These are phyloP conservation scores for Alosa sapidissima DNA, from an alignment of 2,797 vertebrate species.

Conservation along the genomic window DNA sequence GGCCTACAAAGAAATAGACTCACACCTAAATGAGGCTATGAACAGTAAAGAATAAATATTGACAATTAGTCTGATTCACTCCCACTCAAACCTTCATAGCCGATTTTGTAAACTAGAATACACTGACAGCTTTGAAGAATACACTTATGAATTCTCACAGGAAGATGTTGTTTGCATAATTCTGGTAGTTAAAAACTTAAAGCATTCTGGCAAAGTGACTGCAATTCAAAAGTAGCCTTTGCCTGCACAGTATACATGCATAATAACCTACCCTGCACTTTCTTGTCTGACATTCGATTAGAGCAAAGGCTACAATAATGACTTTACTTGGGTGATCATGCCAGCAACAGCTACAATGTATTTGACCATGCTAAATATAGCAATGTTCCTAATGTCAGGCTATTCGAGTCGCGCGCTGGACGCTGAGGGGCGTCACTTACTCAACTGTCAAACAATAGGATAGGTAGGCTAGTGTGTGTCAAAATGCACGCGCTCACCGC, in stretches of 20 bases:
- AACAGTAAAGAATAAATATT: background rate
- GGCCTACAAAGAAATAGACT: background rate
- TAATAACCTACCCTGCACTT: too few species aligned
- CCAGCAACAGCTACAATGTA: background rate
- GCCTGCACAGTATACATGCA: too few species aligned
- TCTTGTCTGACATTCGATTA: background rate
- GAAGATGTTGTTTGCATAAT: too few species aligned
- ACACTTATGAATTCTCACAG: background rate
- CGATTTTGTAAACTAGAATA: background rate
- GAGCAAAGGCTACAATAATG: background rate
- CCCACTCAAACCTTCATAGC: background rate
- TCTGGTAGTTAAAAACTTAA: too few species aligned
- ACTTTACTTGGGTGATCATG: background rate
- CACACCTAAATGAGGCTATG: background rate
- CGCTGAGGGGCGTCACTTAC: conserved; percentile 45
- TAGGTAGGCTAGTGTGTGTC: conserved; percentile 13
- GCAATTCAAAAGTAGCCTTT: too few species aligned
- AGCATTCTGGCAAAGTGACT: too few species aligned
- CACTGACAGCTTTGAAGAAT: background rate
- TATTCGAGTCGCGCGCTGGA: background rate
- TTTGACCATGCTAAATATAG: conserved; percentile 10
- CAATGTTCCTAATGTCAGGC: background rate
- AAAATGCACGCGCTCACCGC: background rate
- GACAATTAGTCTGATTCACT: background rate
- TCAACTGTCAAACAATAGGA: conserved; percentile 45